phyloP scores from a whole-genome alignment of 2,113 vertebrate genomes.

The Micromys minutus region DNA sequence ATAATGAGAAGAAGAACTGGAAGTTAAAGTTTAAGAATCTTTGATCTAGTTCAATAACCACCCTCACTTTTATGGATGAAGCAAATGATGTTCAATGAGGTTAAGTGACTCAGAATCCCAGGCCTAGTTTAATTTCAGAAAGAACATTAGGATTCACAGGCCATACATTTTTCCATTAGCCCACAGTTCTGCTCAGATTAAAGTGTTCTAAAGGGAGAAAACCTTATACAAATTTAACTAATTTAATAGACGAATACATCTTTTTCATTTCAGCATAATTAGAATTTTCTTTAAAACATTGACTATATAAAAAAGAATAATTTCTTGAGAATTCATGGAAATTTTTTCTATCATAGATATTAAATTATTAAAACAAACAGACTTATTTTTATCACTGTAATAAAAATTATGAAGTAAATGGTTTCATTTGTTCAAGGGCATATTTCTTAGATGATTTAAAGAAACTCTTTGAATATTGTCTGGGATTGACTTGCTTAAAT shows the following conservation, averaged over 20 bases:
- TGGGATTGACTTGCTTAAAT: background rate
- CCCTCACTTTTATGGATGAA: background rate
- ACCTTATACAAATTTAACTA: background rate
- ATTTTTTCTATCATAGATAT: background rate
- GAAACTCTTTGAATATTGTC: background rate
- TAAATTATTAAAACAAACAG: background rate
- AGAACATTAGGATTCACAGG: background rate
- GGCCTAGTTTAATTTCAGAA: constrained; percentile 5
- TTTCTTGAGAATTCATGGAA: background rate
- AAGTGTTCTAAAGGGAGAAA: background rate
- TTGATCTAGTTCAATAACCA: background rate
- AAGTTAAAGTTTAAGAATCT: background rate
- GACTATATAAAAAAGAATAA: background rate
- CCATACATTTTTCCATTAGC: background rate
- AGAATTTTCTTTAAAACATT: background rate
- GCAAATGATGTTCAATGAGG: background rate
- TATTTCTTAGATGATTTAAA: background rate
- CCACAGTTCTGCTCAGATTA: background rate
- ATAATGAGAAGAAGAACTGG: background rate
- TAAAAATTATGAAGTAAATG: background rate
- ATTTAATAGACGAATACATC: background rate
- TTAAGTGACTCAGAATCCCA: background rate
- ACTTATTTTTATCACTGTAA: background rate
- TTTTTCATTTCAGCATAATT: background rate
- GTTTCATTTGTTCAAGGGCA: background rate